Base-by-base conservation (phyloP, 2,113 vertebrate genomes). In the Dasyprocta punctata region DNA sequence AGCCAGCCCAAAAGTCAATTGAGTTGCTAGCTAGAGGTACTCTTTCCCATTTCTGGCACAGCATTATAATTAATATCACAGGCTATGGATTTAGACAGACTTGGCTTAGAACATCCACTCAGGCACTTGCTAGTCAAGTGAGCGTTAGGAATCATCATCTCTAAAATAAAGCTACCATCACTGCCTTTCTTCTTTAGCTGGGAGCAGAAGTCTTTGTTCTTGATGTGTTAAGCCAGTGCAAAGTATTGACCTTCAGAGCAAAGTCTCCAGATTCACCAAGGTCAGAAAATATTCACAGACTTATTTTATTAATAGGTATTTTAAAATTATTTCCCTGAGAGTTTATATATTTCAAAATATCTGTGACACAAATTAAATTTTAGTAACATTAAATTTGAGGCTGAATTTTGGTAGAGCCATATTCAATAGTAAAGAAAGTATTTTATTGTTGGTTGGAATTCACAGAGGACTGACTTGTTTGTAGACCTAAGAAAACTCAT, bases 241-340 rank as follows among this genome's bases (percentile, higher is more conserved):
- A 94, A 69, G 30, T 36, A 84, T 28, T 60, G 36, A 56, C 78
- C 13, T 49, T 44, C 16, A 95, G 49, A 90, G 22, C 77, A 49
- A 93, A 85, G 78, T 85, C 47, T 91, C 77, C n/a, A 86, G 10
- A 86, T 71, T 56, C 14, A 86, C 19, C 13, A 71, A 95, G n/a
- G 52, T 83, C 16, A 96, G 49, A 71, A 95, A 95, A 87, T 52
- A 44, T 12, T 82, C 65, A 63, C 22, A 89, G 9, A 22, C 36
- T 86, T 91, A 75, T 38, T 22, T 77, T 84, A 95, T 54, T 94
- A 56, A 75, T 26, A 92, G 71, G 1, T 44, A 83, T 38, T 54
- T 75, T 82, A 67, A 86, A 85, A 94, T 56, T 85, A 56, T 86
- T 95, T 94, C 88, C 58, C 30, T 90, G 14, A 41, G 52, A 77